Evolutionary conservation across 2,888 invertebrate species (phyloP), one percentile per base, ranked within the genome.

Genomic region (Polia nebulosa): DNA sequence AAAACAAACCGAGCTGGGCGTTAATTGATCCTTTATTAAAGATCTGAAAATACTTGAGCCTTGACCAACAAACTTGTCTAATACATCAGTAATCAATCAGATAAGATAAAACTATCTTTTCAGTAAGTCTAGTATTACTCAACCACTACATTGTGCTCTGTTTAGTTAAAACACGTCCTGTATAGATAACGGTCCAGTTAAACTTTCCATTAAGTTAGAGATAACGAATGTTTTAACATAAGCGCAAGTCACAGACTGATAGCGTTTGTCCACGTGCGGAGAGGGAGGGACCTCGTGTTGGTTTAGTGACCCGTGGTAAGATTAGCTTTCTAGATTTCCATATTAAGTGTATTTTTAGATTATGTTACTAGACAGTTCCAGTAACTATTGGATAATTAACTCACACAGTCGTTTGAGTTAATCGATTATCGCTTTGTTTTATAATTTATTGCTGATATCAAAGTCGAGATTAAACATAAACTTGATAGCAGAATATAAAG

Each of bases 211-310:
- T 53, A 47, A 60, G 25, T 51, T 41, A 39, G 13, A 62, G 74
- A 78, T 81, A 81, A 79, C 25, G 44, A 62, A 60, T 61, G 51
- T 62, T 61, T 64, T 73, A 76, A 59, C 44, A n/a, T 49, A 22
- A 59, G 32, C 49, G 36, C 49, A 39, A 58, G 47, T 55, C 22
- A 39, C 1, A 51, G 25, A 32, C 32, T 55, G 72, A 66, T 72
- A 77, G 11, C 15, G 29, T 47, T 41, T 78, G 61, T 45, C 52
- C 74, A 74, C 76, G 76, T 64, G 76, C 70, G 39, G 32, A 25
- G 52, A 51, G 36, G 32, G 39, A 36, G 29, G 13, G 63, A 63
- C 69, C 74, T 78, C 60, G 63, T 76, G 78, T 61, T 22, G 20
- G 57, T 68, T 51, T 59, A 58, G 52, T 70, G 79, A 70, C 64